Base-by-base conservation (phyloP, 2,113 vertebrate genomes). In the Oreochromis spilurus region DNA sequence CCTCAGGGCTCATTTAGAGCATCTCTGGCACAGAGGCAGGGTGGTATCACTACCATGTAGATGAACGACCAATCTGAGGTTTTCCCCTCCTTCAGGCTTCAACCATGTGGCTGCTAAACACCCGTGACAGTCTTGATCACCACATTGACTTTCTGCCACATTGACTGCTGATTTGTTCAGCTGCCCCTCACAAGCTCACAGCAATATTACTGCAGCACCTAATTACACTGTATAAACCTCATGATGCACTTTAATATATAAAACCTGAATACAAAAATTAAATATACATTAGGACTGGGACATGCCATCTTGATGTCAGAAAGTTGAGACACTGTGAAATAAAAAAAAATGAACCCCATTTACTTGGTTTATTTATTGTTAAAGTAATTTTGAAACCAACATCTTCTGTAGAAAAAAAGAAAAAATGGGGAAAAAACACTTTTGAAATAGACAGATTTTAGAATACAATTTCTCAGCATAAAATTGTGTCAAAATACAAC, bases 111-210 rank as follows among this genome's bases (percentile, higher is more conserved):
- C 79, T 5, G 4, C 50, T 65, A 34, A 90, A 80, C 43, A 34
- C 36, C 13, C 38, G 52, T 70, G 87, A 75, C 79, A 29, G 48
- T 40, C 58, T 16, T 75, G 43, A 87, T 89, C 85, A 82, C 65
- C 65, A 84, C 55, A 77, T 83, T 80, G 84, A 91, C 85, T 85
- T 21, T 57, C 85, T 83, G 72, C 21, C 79, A 81, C 78, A 79
- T 4, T 21, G 55, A 79, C 67, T 62, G 62, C 81, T 89, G 79
- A 60, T 89, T 70, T 86, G 29, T 83, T 80, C 45, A 40, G 85
- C 85, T 45, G 82, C 75, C 55, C 55, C 9, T 24, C 50, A 57
- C 34, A 31, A 70, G 24, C 78, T 78, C 86, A 88, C 72, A 38
- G 13, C 53, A 36, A 80, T 12, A 75, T 83, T 81, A 29, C 9